Evolutionary conservation across 2,888 invertebrate species (phyloP), one percentile per base, ranked within the genome.

Genomic region (Sesia bembeciformis): DNA sequence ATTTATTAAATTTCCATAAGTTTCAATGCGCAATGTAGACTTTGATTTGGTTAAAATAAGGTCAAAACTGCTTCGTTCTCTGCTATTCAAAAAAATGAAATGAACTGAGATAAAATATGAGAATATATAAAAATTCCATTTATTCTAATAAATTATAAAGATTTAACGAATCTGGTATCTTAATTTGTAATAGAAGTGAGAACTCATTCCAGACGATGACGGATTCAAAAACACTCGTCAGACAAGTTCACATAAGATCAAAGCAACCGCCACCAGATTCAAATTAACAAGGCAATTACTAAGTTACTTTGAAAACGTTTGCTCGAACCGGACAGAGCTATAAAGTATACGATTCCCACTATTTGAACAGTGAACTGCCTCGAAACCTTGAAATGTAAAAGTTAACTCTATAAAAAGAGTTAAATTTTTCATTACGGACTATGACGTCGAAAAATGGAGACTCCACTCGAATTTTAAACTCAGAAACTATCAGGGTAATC

Each of bases 261-360:
- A 82, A 88, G 77, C 69, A 58, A 66, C 82, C 84, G 85, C 72
- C 74, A 63, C 66, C 67, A 71, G 74, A 74, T 79, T 78, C 74
- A 77, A 81, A 84, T 84, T 84, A 86, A 87, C 85, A 84, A 83
- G 81, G 76, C 80, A 86, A 84, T 87, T 81, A 85, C 80, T 70
- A 72, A 67, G 69, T 80, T 81, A 78, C 78, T 72, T 77, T 65
- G 74, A 76, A 81, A 79, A 75, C 68, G 70, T 70, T 74, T 65
- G 64, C 70, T 65, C 55, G 57, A 73, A 70, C 67, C 67, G 68
- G 63, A 67, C 60, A 57, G 64, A 72, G 74, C 76, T 76, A 76
- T 78, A 76, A 78, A 81, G 76, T 60, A 59, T 63, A 68, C 66
- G 60, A 70, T 72, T 72, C 68, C 64, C 54, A 60, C 62, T 67